Percentiles rank a stretch among this genome's conserved stretches.
Conservation (phyloP, 1,140 invertebrate species). For the Myzus persicae region DNA sequence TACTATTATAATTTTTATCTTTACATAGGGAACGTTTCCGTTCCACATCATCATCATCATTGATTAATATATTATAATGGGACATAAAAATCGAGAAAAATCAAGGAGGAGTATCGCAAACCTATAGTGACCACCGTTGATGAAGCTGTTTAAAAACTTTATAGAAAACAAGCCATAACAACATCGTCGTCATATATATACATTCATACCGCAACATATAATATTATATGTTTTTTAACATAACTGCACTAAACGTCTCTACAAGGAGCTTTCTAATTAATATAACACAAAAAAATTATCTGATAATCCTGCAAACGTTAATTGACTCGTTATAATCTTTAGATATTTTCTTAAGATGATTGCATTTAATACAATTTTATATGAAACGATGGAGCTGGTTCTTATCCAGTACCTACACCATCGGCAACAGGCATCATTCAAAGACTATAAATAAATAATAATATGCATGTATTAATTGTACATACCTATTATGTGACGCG, state of each 20-base stretch:
- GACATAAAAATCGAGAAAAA: neutral
- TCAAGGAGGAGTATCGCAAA: neutral
- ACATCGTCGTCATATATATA: neutral
- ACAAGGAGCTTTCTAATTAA: constrained; percentile 27
- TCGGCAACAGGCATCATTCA: neutral
- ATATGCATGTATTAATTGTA: neutral
- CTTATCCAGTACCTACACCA: too few species aligned
- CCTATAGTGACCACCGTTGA: neutral
- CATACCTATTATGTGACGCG: too few species aligned
- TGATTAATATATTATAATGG: neutral
- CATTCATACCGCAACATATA: neutral
- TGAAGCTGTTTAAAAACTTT: neutral
- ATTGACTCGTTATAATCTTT: neutral
- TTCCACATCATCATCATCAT: neutral
- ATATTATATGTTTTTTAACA: neutral
- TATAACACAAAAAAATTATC: constrained; percentile 8
- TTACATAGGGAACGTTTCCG: neutral
- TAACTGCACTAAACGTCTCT: neutral
- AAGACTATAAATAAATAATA: neutral
- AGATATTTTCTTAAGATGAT: neutral
- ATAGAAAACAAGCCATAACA: neutral
- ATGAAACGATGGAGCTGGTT: neutral
- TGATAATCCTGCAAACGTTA: neutral
- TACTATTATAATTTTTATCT: neutral
- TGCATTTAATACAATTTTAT: neutral